Conservation (phyloP, 2,113 vertebrate genomes). For the Myodes glareolus region DNA sequence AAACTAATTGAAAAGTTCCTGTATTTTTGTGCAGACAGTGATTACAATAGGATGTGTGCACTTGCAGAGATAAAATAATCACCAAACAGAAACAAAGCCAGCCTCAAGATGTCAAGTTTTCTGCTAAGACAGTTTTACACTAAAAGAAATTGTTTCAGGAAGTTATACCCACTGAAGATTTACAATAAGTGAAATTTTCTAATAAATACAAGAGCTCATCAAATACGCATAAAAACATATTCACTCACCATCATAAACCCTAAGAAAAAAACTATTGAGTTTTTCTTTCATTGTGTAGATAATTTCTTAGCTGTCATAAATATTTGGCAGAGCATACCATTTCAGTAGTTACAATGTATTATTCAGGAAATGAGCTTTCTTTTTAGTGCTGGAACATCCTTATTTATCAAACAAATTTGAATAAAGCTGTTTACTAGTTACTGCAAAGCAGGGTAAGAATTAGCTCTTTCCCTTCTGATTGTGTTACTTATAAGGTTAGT, state of each 20-base stretch:
- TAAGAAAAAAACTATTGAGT: slow-evolving; percentile 39
- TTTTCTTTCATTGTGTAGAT: slow-evolving; percentile 42
- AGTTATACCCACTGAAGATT: neutral
- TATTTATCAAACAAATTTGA: neutral
- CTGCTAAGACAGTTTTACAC: neutral
- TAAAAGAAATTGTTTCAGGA: slow-evolving; percentile 27
- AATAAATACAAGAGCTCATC: slow-evolving; percentile 14
- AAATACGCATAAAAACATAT: neutral
- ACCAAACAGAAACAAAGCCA: slow-evolving; percentile 49
- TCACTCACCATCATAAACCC: slow-evolving; percentile 13
- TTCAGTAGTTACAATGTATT: neutral
- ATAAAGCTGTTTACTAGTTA: neutral
- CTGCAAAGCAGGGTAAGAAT: neutral
- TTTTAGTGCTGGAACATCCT: neutral
- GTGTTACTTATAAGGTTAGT: neutral
- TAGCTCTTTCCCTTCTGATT: neutral
- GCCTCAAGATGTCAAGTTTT: neutral
- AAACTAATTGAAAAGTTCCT: slow-evolving; percentile 8
- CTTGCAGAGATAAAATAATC: slow-evolving; percentile 47
- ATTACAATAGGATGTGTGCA: slow-evolving; percentile 53
- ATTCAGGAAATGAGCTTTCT: neutral
- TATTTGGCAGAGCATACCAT: slow-evolving; percentile 34
- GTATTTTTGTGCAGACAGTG: slow-evolving; percentile 23
- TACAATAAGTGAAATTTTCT: slow-evolving; percentile 63
- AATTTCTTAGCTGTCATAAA: slow-evolving; percentile 45